Evolutionary conservation across 2,113 vertebrate genomes (phyloP).

Genomic region (Rutilus rutilus): DNA sequence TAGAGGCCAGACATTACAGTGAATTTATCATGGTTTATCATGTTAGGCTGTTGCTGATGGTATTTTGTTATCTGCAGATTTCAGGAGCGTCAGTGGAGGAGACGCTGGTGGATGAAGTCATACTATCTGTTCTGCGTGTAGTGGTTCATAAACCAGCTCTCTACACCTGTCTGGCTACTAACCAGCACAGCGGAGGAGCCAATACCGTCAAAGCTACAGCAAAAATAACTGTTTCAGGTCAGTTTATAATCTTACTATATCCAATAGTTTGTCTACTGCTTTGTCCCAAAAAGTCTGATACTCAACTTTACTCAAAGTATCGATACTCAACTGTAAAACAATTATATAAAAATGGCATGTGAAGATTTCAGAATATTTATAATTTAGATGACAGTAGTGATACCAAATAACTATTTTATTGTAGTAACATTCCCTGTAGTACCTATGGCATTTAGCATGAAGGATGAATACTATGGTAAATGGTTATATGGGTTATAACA

Average conservation of each 20-base stretch:
- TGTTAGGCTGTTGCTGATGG: not conserved
- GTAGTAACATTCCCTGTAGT: not conserved
- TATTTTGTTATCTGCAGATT: conserved; percentile 72
- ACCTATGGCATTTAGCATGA: not conserved
- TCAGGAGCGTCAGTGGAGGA: conserved; percentile 86
- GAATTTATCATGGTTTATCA: too few species aligned
- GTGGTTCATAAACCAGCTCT: conserved; percentile 87
- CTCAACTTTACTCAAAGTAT: not conserved
- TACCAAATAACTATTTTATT: not conserved
- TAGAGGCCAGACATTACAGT: not conserved
- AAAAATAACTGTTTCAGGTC: conserved; percentile 88
- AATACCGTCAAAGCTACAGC: conserved; percentile 91
- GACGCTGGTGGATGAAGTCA: conserved; percentile 83
- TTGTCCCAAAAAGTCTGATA: not conserved
- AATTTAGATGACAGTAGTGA: too few species aligned
- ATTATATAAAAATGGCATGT: not conserved
- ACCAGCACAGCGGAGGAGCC: conserved; percentile 89
- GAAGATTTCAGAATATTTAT: too few species aligned
- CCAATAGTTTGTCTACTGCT: not conserved
- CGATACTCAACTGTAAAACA: not conserved
- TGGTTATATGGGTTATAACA: not conserved
- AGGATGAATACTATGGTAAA: not conserved
- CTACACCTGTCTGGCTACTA: conserved; percentile 92
- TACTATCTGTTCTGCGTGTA: conserved; percentile 86
- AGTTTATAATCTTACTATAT: not conserved